Conservation (phyloP, 2,888 invertebrate species). For the Byasa hedistus region DNA sequence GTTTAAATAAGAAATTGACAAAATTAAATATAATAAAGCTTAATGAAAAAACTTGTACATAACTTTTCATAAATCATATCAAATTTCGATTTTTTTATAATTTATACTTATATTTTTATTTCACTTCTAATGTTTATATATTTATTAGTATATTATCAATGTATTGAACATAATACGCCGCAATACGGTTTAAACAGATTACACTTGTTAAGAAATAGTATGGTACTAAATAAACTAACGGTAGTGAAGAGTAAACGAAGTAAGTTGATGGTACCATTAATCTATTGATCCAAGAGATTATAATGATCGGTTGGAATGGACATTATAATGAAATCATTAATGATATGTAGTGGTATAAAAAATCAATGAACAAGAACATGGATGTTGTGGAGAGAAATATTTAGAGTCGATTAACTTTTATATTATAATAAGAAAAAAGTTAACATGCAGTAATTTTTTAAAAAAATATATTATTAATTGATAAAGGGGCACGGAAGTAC, state of each 20-base stretch:
- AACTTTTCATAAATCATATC: no score
- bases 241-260: slow-evolving; percentile 5
- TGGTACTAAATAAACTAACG: slow-evolving; percentile 16
- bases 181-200: slow-evolving; percentile 12
- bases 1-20: no score
- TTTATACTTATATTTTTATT: no score
- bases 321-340: slow-evolving; percentile 17
- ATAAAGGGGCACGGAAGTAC: no score
- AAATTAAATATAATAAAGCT: no score
- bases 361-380: slow-evolving; percentile 14
- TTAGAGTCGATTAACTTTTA: background rate
- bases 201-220: slow-evolving; percentile 14
- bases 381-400: background rate
- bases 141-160: background rate
- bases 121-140: background rate
- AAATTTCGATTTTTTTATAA: no score
- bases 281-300: slow-evolving; percentile 24
- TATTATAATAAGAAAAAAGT: no score
- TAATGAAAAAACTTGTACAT: no score
- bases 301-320: slow-evolving; percentile 2
- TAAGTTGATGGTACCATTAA: slow-evolving; percentile 17
- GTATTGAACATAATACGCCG: background rate
- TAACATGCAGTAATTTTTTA: no score
- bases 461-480: no score
- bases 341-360: slow-evolving; percentile 19